Conservation (phyloP, 2,888 invertebrate species). For the Glaucopsyche alexis region DNA sequence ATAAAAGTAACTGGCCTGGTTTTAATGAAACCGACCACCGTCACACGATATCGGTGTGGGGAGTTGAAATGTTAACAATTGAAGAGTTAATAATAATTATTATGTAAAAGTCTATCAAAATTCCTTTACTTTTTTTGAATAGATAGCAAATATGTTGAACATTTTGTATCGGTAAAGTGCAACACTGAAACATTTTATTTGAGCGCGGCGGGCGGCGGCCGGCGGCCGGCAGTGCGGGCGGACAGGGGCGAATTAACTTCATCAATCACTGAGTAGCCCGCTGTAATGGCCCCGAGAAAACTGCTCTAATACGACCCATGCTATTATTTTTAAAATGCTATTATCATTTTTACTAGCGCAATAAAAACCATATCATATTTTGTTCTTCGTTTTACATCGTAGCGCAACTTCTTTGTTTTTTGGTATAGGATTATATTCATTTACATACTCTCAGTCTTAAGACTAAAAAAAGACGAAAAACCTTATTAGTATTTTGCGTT, state of each 20-base stretch:
- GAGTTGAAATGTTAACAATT: too few species aligned
- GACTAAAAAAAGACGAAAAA: too few species aligned
- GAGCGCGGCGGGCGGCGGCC: slow-evolving; percentile 40
- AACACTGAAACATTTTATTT: slow-evolving; percentile 16
- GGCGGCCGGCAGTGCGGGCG: slow-evolving; percentile 42
- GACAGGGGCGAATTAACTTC: slow-evolving; percentile 69
- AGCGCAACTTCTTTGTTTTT: not conserved
- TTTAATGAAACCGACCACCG: too few species aligned
- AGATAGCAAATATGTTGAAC: not conserved
- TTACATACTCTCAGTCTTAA: too few species aligned
- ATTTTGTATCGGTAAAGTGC: slow-evolving; percentile 11
- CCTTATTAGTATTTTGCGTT: too few species aligned
- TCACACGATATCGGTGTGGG: too few species aligned
- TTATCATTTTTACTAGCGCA: slow-evolving; percentile 20
- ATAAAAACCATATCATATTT: slow-evolving; percentile 20
- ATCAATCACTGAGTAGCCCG: slow-evolving; percentile 62
- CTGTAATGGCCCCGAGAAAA: slow-evolving; percentile 23
- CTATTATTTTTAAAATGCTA: slow-evolving; percentile 21
- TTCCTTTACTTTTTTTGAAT: not conserved
- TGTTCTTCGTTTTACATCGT: not conserved
- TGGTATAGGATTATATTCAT: too few species aligned
- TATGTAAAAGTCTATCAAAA: too few species aligned
- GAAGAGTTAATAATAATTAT: not conserved
- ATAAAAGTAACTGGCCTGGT: too few species aligned
- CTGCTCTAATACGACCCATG: slow-evolving; percentile 23